These are phyloP conservation scores for Mesocentrotus franciscanus DNA, from an alignment of 53 echinoderm and acorn worm genomes.

Conservation along the genomic window DNA sequence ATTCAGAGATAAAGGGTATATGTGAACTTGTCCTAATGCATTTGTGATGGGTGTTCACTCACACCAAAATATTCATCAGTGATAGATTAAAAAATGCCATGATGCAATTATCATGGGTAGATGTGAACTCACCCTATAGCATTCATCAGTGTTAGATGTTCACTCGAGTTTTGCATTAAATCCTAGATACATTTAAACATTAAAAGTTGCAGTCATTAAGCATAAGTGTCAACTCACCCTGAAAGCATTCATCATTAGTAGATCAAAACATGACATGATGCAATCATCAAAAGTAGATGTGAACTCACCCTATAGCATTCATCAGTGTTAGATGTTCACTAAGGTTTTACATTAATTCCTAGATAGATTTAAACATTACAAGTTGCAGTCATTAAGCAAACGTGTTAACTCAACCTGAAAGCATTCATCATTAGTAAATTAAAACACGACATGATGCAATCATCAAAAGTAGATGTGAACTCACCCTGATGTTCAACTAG, in stretches of 20 bases:
- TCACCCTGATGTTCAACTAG: not conserved
- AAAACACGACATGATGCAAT: not conserved
- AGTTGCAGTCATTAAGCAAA: not conserved
- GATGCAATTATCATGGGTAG: not conserved
- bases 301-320: not conserved
- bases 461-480: conserved; percentile 6
- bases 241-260: not conserved
- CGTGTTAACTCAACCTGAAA: not conserved
- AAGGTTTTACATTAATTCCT: not conserved
- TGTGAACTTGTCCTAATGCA: not conserved
- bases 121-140: not conserved
- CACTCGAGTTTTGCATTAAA: not conserved
- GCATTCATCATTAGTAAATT: not conserved
- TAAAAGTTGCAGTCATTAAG: not conserved
- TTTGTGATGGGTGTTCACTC: not conserved
- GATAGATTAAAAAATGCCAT: not conserved
- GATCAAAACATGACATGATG: not conserved
- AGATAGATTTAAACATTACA: too few species aligned
- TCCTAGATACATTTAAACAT: too few species aligned
- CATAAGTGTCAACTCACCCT: not conserved
- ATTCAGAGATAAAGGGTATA: not conserved
- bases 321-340: not conserved
- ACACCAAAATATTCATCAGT: not conserved
- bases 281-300: conserved; percentile 9
- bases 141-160: not conserved